Base-by-base conservation (phyloP, 2,888 invertebrate genomes). In the Hipparchia semele region DNA sequence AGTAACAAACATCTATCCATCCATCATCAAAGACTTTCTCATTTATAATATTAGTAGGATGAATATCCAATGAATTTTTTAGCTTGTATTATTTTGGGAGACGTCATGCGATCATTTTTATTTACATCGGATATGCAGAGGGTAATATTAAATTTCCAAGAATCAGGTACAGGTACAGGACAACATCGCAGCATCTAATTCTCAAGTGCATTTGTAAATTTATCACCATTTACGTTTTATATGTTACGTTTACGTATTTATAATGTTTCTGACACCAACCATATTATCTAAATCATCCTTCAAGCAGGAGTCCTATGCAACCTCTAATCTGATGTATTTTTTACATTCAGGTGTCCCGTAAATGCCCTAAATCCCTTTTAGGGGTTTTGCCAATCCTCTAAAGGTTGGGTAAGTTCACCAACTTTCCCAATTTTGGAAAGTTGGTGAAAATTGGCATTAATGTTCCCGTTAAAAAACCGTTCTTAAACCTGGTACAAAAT, bases 401-500 rank as follows among this genome's bases (percentile, higher is more conserved):
- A 23, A 23, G 23, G 23, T 23, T 23, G 23, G 23, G 23, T 23
- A 39, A 39, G 39, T 39, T 39, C 2, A 39, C 39, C 39, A 39
- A 39, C 39, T 39, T 39, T 39, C 39, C 39, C 39, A 39, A 53
- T 53, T 53, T 53, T 53, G 12, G 53, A 10, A 12, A 5, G 53
- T 12, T 53, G 1, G 3, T 53, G 10, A 53, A 7, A 53, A 4
- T 13, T 54, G n/a, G n/a, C 56, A 13, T 6, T n/a, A 54, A 1
- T 6, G 23, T 54, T 54, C 13, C n/a, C 13, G 54, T 6, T 12
- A 13, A 53, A 9, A 69, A 69, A 60, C 69, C 61, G 13, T 61
- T 69, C 23, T 61, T 13, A 53, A 59, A 60, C 60, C 61, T 49
- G 12, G 7, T 60, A 51, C 46, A 33, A 60, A 69, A 61, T 49